phyloP scores from a whole-genome alignment of 1,140 invertebrate species.

The Brachionus rotundiformis region DNA sequence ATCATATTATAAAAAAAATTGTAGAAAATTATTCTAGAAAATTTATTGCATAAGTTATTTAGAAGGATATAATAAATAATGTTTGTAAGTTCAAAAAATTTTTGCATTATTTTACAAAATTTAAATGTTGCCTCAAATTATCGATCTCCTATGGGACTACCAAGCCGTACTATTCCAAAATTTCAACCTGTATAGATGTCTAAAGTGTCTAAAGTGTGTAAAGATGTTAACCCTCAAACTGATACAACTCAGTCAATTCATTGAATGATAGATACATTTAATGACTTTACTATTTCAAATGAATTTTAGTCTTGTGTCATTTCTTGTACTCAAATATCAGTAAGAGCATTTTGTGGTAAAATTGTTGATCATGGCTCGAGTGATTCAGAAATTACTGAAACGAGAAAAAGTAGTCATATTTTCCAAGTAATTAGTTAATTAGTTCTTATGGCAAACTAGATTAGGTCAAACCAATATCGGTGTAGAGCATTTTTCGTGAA shows the following conservation, averaged over 20 bases:
- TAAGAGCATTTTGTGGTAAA: neutral
- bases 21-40: too few species aligned
- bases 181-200: neutral
- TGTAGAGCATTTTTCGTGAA: too few species aligned
- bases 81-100: too few species aligned
- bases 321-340: neutral
- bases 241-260: neutral
- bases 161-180: neutral
- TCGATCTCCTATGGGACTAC: neutral
- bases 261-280: neutral
- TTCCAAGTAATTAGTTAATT: neutral
- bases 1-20: too few species aligned
- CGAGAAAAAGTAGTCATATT: neutral
- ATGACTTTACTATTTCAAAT: slow-evolving; percentile 2
- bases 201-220: neutral
- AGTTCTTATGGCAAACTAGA: too few species aligned
- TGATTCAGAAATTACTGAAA: neutral
- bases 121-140: neutral
- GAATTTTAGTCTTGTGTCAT: neutral
- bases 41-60: too few species aligned
- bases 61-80: too few species aligned
- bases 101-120: slow-evolving; percentile 3
- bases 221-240: neutral
- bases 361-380: neutral
- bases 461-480: too few species aligned